Evolutionary conservation across 2,888 invertebrate species (phyloP).

Genomic region (Drosophila neutralis): DNA sequence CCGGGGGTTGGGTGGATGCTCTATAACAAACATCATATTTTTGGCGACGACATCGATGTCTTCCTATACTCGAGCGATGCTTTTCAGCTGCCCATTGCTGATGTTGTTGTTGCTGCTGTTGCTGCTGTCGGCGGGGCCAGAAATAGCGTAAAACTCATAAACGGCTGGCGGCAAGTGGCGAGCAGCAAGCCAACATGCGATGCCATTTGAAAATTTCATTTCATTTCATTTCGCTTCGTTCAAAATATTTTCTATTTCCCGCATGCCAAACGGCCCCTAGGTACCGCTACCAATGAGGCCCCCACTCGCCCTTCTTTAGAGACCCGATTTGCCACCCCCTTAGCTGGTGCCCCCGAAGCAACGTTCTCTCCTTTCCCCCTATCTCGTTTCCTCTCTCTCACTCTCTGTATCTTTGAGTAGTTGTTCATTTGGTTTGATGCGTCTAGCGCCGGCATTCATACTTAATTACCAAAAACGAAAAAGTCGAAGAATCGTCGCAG

Average conservation of each 20-base stretch:
- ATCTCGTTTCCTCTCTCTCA: neutral
- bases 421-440: constrained; percentile 55
- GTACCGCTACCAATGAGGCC: constrained; percentile 60
- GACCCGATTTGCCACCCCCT: constrained; percentile 5
- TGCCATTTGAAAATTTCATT: constrained; percentile 79
- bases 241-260: constrained; percentile 76
- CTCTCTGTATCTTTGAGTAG: constrained; percentile 9
- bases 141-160: constrained; percentile 80
- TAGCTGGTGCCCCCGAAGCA: constrained; percentile 22
- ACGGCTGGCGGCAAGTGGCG: constrained; percentile 53
- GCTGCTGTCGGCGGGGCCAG: constrained; percentile 72
- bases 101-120: constrained; percentile 42
- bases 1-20: constrained; percentile 20
- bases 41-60: constrained; percentile 60
- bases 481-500: constrained; percentile 38
- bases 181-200: constrained; percentile 63
- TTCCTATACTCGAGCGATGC: constrained; percentile 65
- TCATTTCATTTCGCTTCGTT: constrained; percentile 56
- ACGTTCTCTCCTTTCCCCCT: neutral
- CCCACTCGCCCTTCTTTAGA: constrained; percentile 13
- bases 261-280: constrained; percentile 80
- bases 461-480: constrained; percentile 75
- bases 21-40: constrained; percentile 69
- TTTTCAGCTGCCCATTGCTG: constrained; percentile 62
- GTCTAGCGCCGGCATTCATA: constrained; percentile 80